phyloP scores from a whole-genome alignment of 2,113 vertebrate genomes.

The Actinemys pallida region DNA sequence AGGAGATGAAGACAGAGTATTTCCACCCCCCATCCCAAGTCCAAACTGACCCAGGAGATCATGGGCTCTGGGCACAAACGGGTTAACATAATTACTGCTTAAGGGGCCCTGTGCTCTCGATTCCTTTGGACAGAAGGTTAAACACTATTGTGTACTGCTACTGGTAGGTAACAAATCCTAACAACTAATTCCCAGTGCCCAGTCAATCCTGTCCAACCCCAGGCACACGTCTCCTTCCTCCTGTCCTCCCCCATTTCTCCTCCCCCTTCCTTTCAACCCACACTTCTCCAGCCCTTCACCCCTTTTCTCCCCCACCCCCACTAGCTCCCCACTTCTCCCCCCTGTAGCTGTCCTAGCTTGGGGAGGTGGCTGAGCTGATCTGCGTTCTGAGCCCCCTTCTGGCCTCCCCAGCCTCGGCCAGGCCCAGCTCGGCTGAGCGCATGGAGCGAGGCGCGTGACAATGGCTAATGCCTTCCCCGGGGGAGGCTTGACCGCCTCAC shows the following conservation, averaged over 20 bases:
- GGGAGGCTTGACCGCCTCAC: not conserved
- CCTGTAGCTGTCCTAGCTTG: not conserved
- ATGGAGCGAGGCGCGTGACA: not conserved
- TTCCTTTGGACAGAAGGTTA: not conserved
- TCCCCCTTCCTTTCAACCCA: not conserved
- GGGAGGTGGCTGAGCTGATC: not conserved
- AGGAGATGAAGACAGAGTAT: not conserved
- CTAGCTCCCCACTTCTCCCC: not conserved
- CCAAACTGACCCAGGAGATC: not conserved
- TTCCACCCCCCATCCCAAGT: not conserved
- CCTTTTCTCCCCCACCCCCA: too few relatives aligned
- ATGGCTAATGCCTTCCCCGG: not conserved
- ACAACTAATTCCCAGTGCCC: not conserved
- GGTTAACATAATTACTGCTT: not conserved
- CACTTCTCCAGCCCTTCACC: too few relatives aligned
- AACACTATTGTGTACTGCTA: accelerated
- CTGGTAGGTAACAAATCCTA: not conserved
- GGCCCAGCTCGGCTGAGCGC: too few relatives aligned
- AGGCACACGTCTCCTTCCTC: not conserved
- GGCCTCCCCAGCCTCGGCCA: not conserved
- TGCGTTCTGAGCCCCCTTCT: not conserved
- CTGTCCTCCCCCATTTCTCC: not conserved
- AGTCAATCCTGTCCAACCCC: not conserved
- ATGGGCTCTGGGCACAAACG: constrained; percentile 15
- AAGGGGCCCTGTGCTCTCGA: not conserved